These are phyloP conservation scores for Haliclystus octoradiatus DNA, from an alignment of 30 jellyfish, hydroid and myxozoan genomes.

Conservation along the genomic window DNA sequence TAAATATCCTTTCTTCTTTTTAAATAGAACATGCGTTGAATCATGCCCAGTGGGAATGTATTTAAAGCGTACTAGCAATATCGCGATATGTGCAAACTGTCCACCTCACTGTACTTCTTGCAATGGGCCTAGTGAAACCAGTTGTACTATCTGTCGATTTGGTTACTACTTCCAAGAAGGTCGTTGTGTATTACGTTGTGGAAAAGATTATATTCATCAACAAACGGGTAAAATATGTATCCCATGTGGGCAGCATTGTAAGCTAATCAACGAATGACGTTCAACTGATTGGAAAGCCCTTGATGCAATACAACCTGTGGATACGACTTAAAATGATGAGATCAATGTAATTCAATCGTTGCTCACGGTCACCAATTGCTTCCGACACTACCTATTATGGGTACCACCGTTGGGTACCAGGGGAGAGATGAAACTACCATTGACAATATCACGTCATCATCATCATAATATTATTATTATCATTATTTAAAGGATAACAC, in stretches of 20 bases:
- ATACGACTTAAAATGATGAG: too few relatives aligned
- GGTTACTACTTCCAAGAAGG: constrained; percentile 11
- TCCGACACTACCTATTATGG: too few relatives aligned
- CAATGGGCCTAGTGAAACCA: constrained; percentile 49
- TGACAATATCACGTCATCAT: too few relatives aligned
- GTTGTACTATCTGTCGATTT: constrained; percentile 58
- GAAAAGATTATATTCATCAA: neutral
- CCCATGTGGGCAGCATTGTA: neutral
- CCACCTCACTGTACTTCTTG: constrained; percentile 73
- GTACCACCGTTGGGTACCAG: too few relatives aligned
- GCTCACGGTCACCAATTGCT: too few relatives aligned
- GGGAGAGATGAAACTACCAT: too few relatives aligned
- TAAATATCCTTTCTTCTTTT: constrained; percentile 39
- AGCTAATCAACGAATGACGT: too few relatives aligned
- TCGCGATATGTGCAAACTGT: constrained; percentile 41
- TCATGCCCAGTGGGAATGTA: constrained; percentile 61
- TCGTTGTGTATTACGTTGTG: neutral
- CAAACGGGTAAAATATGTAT: neutral
- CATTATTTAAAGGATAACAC: too few relatives aligned
- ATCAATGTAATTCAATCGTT: too few relatives aligned
- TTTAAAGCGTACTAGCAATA: neutral
- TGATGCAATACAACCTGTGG: too few relatives aligned
- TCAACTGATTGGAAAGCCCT: too few relatives aligned
- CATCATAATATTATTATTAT: too few relatives aligned
- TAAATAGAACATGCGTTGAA: constrained; percentile 55